These are phyloP conservation scores for Megamerina dolium DNA, from an alignment of 2,888 invertebrate genomes.

Conservation along the genomic window DNA sequence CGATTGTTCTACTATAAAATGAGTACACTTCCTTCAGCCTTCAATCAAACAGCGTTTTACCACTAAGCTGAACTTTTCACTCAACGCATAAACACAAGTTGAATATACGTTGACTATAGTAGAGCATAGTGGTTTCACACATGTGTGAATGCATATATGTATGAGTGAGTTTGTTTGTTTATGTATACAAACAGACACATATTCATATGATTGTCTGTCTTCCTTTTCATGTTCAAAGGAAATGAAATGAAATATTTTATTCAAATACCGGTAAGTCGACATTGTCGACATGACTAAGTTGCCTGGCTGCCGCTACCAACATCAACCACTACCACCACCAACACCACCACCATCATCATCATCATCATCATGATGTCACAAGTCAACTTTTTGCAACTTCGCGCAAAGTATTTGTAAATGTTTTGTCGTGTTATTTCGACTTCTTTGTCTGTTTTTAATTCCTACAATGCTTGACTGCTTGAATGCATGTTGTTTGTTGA, in stretches of 20 bases:
- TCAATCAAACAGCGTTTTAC: no score
- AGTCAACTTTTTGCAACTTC: slow-evolving; percentile 1
- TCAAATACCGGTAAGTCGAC: not conserved
- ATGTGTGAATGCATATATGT: not conserved
- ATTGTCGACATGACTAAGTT: not conserved
- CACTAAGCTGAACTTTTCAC: no score
- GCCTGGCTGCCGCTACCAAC: not conserved
- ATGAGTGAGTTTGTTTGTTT: not conserved
- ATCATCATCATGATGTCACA: not conserved
- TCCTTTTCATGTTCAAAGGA: no score
- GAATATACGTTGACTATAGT: no score
- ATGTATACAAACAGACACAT: not conserved
- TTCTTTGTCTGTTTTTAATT: no score
- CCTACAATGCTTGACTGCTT: no score
- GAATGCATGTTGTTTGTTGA: no score
- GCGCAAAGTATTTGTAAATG: not conserved
- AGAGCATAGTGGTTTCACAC: no score
- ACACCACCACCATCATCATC: not conserved
- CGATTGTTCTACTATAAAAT: no score
- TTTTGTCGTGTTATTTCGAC: slow-evolving; percentile 2
- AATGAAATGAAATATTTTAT: slow-evolving; percentile 1
- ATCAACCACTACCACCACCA: not conserved
- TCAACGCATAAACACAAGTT: no score
- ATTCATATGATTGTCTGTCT: no score
- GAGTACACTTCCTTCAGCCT: no score